phyloP scores from a whole-genome alignment of 2,797 vertebrate species.

The Trichosurus vulpecula region DNA sequence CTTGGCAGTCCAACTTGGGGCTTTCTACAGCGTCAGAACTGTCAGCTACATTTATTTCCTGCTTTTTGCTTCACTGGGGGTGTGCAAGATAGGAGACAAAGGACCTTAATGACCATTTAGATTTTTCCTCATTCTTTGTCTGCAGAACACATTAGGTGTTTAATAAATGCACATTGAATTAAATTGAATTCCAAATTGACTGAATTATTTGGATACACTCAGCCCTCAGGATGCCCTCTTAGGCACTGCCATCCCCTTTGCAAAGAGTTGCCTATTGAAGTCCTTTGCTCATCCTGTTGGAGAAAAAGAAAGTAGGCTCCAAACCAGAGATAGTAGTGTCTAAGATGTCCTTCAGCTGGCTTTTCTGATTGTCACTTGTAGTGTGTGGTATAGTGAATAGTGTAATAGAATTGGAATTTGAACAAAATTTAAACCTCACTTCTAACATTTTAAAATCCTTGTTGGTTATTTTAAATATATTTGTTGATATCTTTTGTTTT shows the following conservation, averaged over 20 bases:
- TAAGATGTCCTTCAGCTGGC: background rate
- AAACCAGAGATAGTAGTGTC: background rate
- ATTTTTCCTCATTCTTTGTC: background rate
- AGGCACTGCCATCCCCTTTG: background rate
- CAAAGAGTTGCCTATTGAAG: background rate
- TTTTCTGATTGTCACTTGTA: background rate
- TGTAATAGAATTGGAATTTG: background rate
- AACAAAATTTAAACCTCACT: background rate
- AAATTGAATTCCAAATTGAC: background rate
- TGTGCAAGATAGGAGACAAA: background rate
- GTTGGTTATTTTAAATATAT: background rate
- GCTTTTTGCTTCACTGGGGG: background rate
- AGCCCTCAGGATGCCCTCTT: background rate
- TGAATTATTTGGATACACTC: background rate
- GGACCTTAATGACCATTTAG: background rate
- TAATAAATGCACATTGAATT: background rate
- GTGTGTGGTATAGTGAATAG: background rate
- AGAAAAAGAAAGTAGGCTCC: background rate
- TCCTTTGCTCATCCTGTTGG: background rate
- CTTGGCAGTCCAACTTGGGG: background rate
- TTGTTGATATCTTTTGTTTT: background rate
- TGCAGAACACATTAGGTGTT: background rate
- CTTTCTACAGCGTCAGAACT: background rate
- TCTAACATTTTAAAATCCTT: background rate
- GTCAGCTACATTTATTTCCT: background rate